A percentile compares a stretch with the other conserved stretches of the same genome.
phyloP scores from a whole-genome alignment of 2,888 invertebrate genomes.

The Cryptus viduatorius region DNA sequence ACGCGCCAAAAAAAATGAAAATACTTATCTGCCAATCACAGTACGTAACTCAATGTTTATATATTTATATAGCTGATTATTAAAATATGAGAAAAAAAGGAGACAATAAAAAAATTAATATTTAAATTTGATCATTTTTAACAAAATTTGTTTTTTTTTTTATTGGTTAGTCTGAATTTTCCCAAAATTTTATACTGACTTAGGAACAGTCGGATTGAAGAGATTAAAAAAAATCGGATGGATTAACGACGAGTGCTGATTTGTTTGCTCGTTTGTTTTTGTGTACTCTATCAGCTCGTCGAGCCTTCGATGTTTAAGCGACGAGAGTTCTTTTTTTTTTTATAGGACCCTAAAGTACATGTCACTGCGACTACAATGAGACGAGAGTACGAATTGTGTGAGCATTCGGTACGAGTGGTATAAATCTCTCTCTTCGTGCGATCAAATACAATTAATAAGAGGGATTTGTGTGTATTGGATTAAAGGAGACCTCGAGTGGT shows the following conservation, averaged over 20 bases:
- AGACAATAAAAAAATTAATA: conserved; percentile 9
- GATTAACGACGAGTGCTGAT: conserved; percentile 38
- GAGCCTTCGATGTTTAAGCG: conserved; percentile 6
- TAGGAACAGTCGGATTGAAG: background rate
- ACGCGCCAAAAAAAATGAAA: conserved; percentile 22
- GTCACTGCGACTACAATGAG: conserved; percentile 44
- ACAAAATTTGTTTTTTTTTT: background rate
- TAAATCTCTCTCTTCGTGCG: conserved; percentile 69
- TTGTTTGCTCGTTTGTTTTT: conserved; percentile 45
- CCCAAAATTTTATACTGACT: background rate
- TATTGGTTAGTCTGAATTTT: background rate
- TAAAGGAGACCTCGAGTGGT: conserved; percentile 68
- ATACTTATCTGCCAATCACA: conserved; percentile 8
- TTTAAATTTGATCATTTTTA: background rate
- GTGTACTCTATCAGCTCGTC: conserved; percentile 29
- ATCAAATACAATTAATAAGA: conserved; percentile 78
- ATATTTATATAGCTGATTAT: conserved; percentile 54
- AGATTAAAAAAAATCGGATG: conserved; percentile 6
- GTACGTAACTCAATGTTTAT: conserved; percentile 49
- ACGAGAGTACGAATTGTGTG: conserved; percentile 51
- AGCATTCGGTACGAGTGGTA: conserved; percentile 57
- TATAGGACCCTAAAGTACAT: conserved; percentile 23
- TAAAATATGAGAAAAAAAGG: background rate
- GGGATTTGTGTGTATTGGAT: conserved; percentile 48
- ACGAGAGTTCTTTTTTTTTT: conserved; percentile 36